phyloP scores from a whole-genome alignment of 1,140 invertebrate genomes.

The Drosophila mayri region DNA sequence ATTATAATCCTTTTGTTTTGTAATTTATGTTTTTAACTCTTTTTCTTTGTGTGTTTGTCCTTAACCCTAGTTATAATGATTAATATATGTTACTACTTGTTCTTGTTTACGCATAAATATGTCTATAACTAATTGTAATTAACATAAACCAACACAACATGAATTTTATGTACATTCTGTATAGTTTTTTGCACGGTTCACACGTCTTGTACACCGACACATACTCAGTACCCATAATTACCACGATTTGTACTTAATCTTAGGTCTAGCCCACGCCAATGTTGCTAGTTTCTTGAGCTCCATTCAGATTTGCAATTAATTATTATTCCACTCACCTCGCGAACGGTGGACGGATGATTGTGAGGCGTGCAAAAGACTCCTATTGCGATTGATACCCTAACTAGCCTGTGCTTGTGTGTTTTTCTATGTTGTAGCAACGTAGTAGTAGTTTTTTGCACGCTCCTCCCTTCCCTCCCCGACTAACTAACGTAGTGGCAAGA shows the following conservation, averaged over 20 bases:
- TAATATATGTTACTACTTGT: slow-evolving; percentile 61
- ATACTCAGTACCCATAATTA: slow-evolving; percentile 25
- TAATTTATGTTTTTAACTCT: slow-evolving; percentile 17
- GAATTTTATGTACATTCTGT: slow-evolving; percentile 70
- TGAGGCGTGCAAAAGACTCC: slow-evolving; percentile 79
- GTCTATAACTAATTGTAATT: slow-evolving; percentile 72
- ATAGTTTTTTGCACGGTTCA: slow-evolving; percentile 83
- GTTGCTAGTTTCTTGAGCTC: slow-evolving; percentile 69
- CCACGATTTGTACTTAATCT: slow-evolving; percentile 42
- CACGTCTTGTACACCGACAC: slow-evolving; percentile 39
- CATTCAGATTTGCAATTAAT: slow-evolving; percentile 1
- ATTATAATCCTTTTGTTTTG: slow-evolving; percentile 16
- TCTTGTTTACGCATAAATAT: slow-evolving; percentile 36
- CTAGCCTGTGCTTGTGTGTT: slow-evolving; percentile 41
- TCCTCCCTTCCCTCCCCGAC: not conserved
- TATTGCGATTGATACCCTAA: slow-evolving; percentile 60
- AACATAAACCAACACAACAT: slow-evolving; percentile 57
- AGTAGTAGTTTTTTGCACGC: slow-evolving; percentile 75
- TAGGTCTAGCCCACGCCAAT: slow-evolving; percentile 33
- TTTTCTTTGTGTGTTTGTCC: slow-evolving; percentile 35
- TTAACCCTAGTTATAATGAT: slow-evolving; percentile 43
- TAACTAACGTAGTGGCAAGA: slow-evolving; percentile 7
- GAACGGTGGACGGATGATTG: slow-evolving; percentile 11
- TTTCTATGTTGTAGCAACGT: slow-evolving; percentile 44
- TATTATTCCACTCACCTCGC: not conserved